Base-by-base conservation (phyloP, 2,888 invertebrate genomes). In the Nebria salina region DNA sequence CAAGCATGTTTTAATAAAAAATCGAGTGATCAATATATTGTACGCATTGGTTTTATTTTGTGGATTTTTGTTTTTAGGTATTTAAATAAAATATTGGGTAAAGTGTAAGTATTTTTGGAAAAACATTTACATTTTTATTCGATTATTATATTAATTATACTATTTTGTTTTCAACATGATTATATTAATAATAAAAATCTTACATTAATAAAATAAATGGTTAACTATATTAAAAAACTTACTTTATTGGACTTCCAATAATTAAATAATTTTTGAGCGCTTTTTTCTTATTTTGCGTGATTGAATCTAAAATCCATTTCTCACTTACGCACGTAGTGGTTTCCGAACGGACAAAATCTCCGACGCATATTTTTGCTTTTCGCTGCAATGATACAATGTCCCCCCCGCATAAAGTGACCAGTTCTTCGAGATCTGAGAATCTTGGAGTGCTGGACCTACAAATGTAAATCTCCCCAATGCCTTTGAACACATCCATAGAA, bases 281-380 rank as follows among this genome's bases (percentile, higher is more conserved):
- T 85, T 91, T 90, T 75, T 90, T 83, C 84, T 90, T 90, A 85
- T 92, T 91, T 43, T 89, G 88, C 0, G 90, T 90, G 80, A 94
- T 92, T 72, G 91, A 92, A 87, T 94, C 94, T 76, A 94, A 87
- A 34, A 94, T 87, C 94, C 94, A 94, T 72, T 88, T 88, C 84
- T 92, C 92, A 77, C 88, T 90, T 0, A 93, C 87, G 83, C 91
- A 92, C 6, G 88, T 85, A 0, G 85, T 82, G 34, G 84, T 84
- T n/a, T 86, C 83, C n/a, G 84, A 81, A 9, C 83, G 78, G 0
- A 85, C 78, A 15, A 83, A 83, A 68, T 88, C 88, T 0, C 93
- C 93, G 64, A 94, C 87, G 9, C 91, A 86, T 79, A 93, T 90
- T 85, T 89, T 89, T 0, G 93, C 93, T 72, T 87, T 86, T 77